Evolutionary conservation across 2,888 invertebrate genomes (phyloP).

Genomic region (Troides helena): DNA sequence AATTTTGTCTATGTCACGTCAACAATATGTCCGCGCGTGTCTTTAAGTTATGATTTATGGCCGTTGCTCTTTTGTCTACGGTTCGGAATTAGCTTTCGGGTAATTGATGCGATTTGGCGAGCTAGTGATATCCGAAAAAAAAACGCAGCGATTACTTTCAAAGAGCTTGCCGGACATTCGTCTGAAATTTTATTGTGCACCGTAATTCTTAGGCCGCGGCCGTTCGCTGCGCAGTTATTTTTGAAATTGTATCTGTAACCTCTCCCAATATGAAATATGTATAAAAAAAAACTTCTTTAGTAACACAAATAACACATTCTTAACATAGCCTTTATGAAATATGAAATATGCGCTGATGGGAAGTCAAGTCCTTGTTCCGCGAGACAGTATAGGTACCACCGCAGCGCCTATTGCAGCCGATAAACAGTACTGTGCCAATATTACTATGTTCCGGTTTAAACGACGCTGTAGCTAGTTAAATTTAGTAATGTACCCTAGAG

Average conservation of each 20-base stretch:
- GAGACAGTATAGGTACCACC: too few species aligned
- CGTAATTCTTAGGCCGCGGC: conserved; percentile 1
- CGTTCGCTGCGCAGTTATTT: conserved; percentile 11
- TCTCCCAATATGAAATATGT: too few species aligned
- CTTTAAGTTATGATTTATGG: conserved; percentile 17
- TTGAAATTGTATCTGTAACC: conserved; percentile 1
- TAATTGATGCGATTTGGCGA: conserved; percentile 24
- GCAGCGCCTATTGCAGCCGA: too few species aligned
- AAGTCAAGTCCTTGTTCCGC: too few species aligned
- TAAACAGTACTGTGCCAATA: too few species aligned
- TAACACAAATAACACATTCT: too few species aligned
- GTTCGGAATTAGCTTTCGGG: conserved; percentile 11
- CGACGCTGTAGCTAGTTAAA: too few species aligned
- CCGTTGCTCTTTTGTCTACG: conserved; percentile 16
- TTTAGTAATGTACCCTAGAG: too few species aligned
- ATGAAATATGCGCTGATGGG: too few species aligned
- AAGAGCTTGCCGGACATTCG: neutral
- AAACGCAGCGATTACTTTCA: conserved; percentile 9
- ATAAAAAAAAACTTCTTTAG: too few species aligned
- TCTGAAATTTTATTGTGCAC: conserved; percentile 12
- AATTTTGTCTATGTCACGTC: neutral
- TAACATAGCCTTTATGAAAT: too few species aligned
- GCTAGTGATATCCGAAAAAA: neutral
- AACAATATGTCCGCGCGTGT: conserved; percentile 9
- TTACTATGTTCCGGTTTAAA: too few species aligned